A percentile compares a stretch with the other conserved stretches of the same genome.
Conservation (phyloP, 2,797 vertebrate genomes). For the Lacerta agilis region DNA sequence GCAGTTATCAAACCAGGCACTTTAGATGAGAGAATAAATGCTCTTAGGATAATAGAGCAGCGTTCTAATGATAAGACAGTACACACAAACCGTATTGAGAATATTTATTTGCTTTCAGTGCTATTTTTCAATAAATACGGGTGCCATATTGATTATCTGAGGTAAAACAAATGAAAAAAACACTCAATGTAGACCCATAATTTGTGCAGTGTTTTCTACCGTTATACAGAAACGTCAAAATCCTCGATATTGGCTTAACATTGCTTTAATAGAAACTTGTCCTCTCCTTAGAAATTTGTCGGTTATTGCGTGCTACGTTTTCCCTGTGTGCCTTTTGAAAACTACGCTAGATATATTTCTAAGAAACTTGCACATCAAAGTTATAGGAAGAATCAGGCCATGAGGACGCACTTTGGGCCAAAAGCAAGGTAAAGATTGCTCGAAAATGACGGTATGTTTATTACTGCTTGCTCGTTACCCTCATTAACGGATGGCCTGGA, state of each 20-base stretch:
- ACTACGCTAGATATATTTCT: slow-evolving; percentile 64
- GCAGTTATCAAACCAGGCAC: background rate
- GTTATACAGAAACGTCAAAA: slow-evolving; percentile 62
- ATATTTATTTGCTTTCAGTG: slow-evolving; percentile 74
- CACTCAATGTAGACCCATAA: slow-evolving; percentile 62
- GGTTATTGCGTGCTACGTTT: slow-evolving; percentile 70
- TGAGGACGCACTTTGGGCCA: slow-evolving; percentile 68
- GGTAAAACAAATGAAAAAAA: slow-evolving; percentile 74
- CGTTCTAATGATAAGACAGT: slow-evolving; percentile 44
- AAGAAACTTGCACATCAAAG: slow-evolving; percentile 57
- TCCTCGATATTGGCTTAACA: background rate
- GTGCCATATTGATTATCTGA: slow-evolving; percentile 70
- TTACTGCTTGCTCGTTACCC: slow-evolving; percentile 49
- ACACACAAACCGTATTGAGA: slow-evolving; percentile 64
- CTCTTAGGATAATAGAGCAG: background rate
- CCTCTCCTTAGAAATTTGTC: slow-evolving; percentile 63
- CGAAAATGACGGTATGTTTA: slow-evolving; percentile 37
- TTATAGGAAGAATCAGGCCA: slow-evolving; percentile 67
- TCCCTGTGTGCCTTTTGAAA: slow-evolving; percentile 66
- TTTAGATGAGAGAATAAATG: background rate
- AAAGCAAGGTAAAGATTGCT: slow-evolving; percentile 57
- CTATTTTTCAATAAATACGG: slow-evolving; percentile 70
- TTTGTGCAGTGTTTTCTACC: slow-evolving; percentile 70
- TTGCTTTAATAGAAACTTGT: slow-evolving; percentile 24
- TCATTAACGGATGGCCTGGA: slow-evolving; percentile 44